A percentile compares a stretch with the other conserved stretches of the same genome.
Evolutionary conservation across 2,888 invertebrate genomes (phyloP).

Genomic region (Apomyelois bistriatella): DNA sequence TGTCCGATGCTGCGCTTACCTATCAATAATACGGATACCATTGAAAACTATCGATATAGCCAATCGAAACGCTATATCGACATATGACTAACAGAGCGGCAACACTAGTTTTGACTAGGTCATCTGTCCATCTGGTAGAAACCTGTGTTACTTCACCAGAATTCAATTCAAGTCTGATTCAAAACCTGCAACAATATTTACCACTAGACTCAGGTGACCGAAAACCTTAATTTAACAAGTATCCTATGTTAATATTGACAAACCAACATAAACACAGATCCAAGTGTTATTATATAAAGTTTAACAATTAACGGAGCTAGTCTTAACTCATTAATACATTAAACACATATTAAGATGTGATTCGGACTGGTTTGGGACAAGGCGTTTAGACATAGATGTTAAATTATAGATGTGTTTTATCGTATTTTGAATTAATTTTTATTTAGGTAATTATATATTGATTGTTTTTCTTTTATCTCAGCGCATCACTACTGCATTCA

Average conservation of each 20-base stretch:
- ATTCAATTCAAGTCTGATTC: not conserved
- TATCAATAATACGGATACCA: no score
- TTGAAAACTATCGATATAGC: no score
- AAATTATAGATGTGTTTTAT: not conserved
- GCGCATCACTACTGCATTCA: no score
- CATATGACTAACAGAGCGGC: no score
- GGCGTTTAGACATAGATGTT: not conserved
- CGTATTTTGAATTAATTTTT: not conserved
- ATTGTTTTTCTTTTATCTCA: no score
- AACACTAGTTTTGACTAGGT: no score
- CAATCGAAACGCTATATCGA: no score
- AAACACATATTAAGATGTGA: conserved; percentile 57
- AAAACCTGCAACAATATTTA: not conserved
- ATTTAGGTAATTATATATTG: no score
- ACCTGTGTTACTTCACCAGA: not conserved
- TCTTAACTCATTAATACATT: conserved; percentile 61
- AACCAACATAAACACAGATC: not conserved
- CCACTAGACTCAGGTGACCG: not conserved
- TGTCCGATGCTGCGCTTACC: no score
- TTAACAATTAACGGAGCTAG: conserved; percentile 18
- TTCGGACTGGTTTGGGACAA: conserved; percentile 26
- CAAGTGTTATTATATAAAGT: conserved; percentile 7
- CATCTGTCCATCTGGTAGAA: not conserved
- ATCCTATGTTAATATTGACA: not conserved
- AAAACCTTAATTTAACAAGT: not conserved